A percentile compares a stretch with the other conserved stretches of the same genome.
phyloP scores from a whole-genome alignment of 2,888 invertebrate species.

The Hoplodrina blanda region DNA sequence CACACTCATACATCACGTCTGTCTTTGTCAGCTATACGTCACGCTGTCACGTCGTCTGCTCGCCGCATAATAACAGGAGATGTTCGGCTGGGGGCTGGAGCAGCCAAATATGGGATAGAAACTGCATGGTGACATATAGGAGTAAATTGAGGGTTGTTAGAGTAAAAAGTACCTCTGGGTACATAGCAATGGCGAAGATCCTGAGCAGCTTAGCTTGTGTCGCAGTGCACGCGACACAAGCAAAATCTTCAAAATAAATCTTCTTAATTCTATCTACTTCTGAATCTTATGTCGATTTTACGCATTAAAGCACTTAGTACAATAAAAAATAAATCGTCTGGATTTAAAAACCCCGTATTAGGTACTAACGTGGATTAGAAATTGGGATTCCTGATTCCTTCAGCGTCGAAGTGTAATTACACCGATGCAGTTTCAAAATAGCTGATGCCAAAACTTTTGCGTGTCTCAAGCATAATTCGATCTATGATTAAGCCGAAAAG shows the following conservation, averaged over 20 bases:
- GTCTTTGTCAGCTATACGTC: conserved; percentile 58
- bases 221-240: no score
- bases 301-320: not conserved
- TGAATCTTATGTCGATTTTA: not conserved
- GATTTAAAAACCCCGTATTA: not conserved
- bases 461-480: conserved; percentile 34
- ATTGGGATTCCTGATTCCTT: not conserved
- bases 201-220: no score
- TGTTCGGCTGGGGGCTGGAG: conserved; percentile 19
- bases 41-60: conserved; percentile 30
- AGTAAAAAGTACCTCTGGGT: no score
- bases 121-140: not conserved
- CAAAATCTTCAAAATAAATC: not conserved
- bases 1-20: conserved; percentile 47
- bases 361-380: not conserved
- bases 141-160: not conserved
- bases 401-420: not conserved
- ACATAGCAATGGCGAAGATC: not conserved
- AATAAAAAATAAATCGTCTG: not conserved
- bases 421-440: conserved; percentile 24
- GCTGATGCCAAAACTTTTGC: conserved; percentile 10
- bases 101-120: conserved; percentile 7
- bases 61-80: conserved; percentile 37
- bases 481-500: conserved; percentile 54
- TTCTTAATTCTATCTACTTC: not conserved